These are phyloP conservation scores for Calephelis nemesis DNA, from an alignment of 1,140 invertebrate genomes.

Conservation along the genomic window DNA sequence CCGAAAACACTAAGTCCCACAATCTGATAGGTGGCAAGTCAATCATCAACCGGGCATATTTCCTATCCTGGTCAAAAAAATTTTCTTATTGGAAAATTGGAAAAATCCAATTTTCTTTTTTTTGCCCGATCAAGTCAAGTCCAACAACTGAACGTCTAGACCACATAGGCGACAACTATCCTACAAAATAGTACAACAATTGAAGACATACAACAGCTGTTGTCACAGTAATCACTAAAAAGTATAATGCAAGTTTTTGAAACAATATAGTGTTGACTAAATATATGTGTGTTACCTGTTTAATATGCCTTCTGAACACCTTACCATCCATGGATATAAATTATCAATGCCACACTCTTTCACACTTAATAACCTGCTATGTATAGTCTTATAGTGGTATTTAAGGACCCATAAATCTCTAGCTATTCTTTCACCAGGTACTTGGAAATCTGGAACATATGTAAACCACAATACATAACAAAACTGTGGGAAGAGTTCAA, in stretches of 20 bases:
- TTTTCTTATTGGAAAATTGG: too few relatives aligned
- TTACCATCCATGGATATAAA: constrained; percentile 74
- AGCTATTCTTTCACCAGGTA: constrained; percentile 62
- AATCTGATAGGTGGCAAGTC: too few relatives aligned
- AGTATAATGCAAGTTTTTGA: constrained; percentile 14
- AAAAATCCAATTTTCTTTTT: too few relatives aligned
- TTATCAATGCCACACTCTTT: constrained; percentile 55
- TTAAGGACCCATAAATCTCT: constrained; percentile 76
- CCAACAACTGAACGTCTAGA: too few relatives aligned
- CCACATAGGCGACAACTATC: too few relatives aligned
- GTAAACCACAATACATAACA: constrained; percentile 9
- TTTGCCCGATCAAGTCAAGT: too few relatives aligned
- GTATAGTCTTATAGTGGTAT: constrained; percentile 64
- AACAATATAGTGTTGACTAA: too few relatives aligned
- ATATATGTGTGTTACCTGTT: constrained; percentile 48
- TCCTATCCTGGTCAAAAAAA: too few relatives aligned
- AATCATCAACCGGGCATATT: too few relatives aligned
- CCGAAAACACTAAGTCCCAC: too few relatives aligned
- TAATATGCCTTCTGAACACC: constrained; percentile 64
- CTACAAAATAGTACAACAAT: too few relatives aligned
- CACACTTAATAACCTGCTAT: constrained; percentile 52
- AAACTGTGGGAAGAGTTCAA: too few relatives aligned
- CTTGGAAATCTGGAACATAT: constrained; percentile 58
- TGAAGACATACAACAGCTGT: constrained; percentile 28
- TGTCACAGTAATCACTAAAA: constrained; percentile 35